Conservation (phyloP, 2,113 vertebrate species). For the Actenoides lindsayi region DNA sequence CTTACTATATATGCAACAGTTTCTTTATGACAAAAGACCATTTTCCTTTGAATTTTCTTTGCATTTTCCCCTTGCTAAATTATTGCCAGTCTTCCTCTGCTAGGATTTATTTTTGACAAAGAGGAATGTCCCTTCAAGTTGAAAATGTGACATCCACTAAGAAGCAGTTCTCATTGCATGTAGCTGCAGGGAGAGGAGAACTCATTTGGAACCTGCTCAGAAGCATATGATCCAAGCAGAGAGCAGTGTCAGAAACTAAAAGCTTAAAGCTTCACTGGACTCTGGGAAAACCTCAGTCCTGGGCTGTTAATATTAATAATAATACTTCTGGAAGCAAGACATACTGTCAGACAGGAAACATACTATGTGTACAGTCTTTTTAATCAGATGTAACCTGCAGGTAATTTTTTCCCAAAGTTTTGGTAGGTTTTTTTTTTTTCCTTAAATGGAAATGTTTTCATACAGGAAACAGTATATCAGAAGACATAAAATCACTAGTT, state of each 20-base stretch:
- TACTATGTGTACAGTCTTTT: neutral
- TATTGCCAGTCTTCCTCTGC: neutral
- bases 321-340: neutral
- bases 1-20: neutral
- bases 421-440: neutral
- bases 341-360: neutral
- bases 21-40: neutral
- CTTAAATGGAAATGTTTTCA: neutral
- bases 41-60: neutral
- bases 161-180: neutral
- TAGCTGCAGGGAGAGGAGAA: neutral
- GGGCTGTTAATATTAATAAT: neutral
- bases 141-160: neutral
- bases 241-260: neutral
- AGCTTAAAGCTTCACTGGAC: neutral
- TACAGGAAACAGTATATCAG: neutral
- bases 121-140: neutral
- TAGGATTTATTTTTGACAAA: neutral
- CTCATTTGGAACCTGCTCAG: neutral
- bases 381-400: neutral
- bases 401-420: neutral
- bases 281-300: neutral
- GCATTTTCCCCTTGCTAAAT: neutral
- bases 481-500: neutral
- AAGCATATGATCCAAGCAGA: neutral